Percentiles rank a stretch among this genome's conserved stretches.
These are phyloP conservation scores for Dasyurus viverrinus DNA, from an alignment of 2,113 vertebrate genomes.

Conservation along the genomic window DNA sequence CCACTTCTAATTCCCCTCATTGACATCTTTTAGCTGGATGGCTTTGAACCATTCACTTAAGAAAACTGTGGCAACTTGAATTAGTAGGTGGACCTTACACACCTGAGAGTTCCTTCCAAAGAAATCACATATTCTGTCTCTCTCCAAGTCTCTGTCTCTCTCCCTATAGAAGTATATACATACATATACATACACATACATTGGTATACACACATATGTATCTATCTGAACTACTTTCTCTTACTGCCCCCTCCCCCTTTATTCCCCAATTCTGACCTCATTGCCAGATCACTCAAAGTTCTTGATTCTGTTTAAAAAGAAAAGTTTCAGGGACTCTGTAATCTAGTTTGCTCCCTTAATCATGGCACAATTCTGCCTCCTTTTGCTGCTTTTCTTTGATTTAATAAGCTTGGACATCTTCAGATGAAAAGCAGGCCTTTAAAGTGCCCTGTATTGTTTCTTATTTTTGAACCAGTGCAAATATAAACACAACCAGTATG, in stretches of 20 bases:
- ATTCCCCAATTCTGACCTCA: not conserved
- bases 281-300: not conserved
- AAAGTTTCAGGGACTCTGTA: constrained; percentile 34
- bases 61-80: not conserved
- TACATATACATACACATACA: not conserved
- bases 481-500: not conserved
- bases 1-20: not conserved
- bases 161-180: not conserved
- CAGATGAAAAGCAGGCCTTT: constrained; percentile 8
- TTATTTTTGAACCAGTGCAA: not conserved
- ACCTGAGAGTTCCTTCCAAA: not conserved
- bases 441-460: not conserved
- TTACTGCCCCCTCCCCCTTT: not conserved
- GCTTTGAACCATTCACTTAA: not conserved
- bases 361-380: not conserved
- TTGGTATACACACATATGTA: not conserved
- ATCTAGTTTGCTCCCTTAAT: not conserved
- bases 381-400: not conserved
- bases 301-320: constrained; percentile 3
- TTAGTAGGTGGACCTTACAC: not conserved
- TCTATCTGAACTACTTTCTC: not conserved
- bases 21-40: not conserved
- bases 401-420: constrained; percentile 42
- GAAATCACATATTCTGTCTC: not conserved
- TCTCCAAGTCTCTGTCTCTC: not conserved